Base-by-base conservation (phyloP, 37 sponge, comb jelly and placozoan genomes). In the Beroe forskalii region DNA sequence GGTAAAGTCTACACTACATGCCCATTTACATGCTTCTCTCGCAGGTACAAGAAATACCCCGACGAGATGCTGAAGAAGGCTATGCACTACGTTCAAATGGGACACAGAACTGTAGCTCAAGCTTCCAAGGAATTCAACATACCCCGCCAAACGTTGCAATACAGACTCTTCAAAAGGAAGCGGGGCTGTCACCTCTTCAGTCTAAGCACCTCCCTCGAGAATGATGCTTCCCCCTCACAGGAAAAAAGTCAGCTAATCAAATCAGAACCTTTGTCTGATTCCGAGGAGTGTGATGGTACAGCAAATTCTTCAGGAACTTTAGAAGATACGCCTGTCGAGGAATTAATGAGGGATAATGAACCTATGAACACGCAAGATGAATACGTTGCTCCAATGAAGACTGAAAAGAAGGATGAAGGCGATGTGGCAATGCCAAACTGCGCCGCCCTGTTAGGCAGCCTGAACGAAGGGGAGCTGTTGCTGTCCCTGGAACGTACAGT, bases 21-120 rank as follows among this genome's bases (percentile, higher is more conserved):
- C n/a, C n/a, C n/a, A n/a, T n/a, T n/a, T n/a, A n/a, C n/a, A n/a
- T n/a, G n/a, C n/a, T n/a, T n/a, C n/a, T n/a, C n/a, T n/a, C n/a
- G n/a, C 66, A 64, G 66, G 31, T 64, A 64, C 66, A 64, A 64
- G 31, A 64, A 64, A 23, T 64, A 64, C 25, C 66, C 66, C 3
- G 66, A 64, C 17, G 66, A 64, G 25, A 64, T 64, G 66, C 66
- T 64, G 66, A 64, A 64, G 17, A 23, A 64, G 31, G 66, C 66
- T 22, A 64, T 64, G 66, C 14, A n/a, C 3, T 64, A 8, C 6
- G 66, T 64, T 64, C 66, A 64, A 64, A 23, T 64, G 25, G 66
- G 66, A 22, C 66, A 64, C 66, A 64, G 31, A 27, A 64, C 66
- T n/a, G 66, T 64, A 30, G 66, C 66, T 64, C 66, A 64, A 23